Base-by-base conservation (phyloP, 2,797 vertebrate species). In the Coranthus polyacanthus region DNA sequence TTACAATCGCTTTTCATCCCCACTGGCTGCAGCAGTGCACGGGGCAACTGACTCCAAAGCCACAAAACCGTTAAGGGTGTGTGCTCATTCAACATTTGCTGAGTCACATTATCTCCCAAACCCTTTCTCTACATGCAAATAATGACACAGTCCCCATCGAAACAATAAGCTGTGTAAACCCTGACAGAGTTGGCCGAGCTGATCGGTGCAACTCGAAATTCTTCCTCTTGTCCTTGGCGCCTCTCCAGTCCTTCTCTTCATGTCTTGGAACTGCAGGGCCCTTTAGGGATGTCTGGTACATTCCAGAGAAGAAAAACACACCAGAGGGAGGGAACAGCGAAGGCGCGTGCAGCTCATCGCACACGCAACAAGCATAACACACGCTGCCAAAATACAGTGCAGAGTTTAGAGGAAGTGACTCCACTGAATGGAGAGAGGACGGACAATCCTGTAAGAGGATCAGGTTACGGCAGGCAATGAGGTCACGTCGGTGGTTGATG, bases 231-330 rank as follows among this genome's bases (percentile, higher is more conserved):
- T 66, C 56, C 80, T 57, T 61, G 72, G 77, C 75, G 36, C 47
- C 51, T 16, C 12, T 79, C 68, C 78, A 68, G 65, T 58, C 6
- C 68, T 69, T 77, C 65, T 20, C 46, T 60, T 78, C 21, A 47
- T 18, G 39, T 66, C 67, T 73, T 71, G 73, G 34, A 36, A 71
- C 56, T 26, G 59, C 70, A 46, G 56, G 75, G 54, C 16, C 58
- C 75, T 66, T 66, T 12, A 3, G 42, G 53, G 57, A 53, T 15
- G 53, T 71, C 65, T 75, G 79, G 81, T 84, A 84, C 82, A 87
- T 91, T 90, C 88, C 90, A 79, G 1, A 18, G 39, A 64, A 58
- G 69, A 82, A 86, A 89, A 85, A 86, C 85, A 89, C 46, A 45
- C n/a, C 32, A 41, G 43, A 20, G 74, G 81, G 69, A 72, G 63